phyloP scores from a whole-genome alignment of 2,797 vertebrate species.

The Sebastes variabilis region DNA sequence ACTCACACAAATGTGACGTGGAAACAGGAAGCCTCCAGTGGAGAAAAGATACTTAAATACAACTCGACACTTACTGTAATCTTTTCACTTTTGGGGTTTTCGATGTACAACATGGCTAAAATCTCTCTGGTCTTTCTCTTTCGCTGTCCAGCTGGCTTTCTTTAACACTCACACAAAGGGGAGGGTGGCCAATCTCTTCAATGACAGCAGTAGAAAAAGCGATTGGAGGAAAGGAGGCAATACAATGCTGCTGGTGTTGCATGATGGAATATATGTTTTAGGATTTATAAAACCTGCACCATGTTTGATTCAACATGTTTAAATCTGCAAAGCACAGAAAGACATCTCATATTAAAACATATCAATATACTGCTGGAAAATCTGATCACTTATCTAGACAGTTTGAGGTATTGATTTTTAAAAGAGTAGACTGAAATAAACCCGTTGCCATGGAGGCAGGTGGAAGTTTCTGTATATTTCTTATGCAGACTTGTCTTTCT shows the following conservation, averaged over 20 bases:
- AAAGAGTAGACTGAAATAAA: slow-evolving; percentile 31
- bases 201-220: slow-evolving; percentile 43
- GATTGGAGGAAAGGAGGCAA: slow-evolving; percentile 13
- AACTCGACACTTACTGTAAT: not conserved
- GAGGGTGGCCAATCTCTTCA: slow-evolving; percentile 47
- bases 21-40: not conserved
- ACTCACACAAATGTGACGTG: not conserved
- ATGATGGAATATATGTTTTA: slow-evolving; percentile 2
- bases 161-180: slow-evolving; percentile 53
- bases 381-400: not conserved
- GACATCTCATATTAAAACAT: not conserved
- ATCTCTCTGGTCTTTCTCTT: slow-evolving; percentile 25
- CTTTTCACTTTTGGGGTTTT: not conserved
- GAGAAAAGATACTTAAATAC: not conserved
- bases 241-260: not conserved
- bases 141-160: slow-evolving; percentile 71
- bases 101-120: slow-evolving; percentile 1
- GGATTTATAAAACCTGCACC: not conserved
- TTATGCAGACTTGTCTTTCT: not conserved
- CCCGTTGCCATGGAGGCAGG: slow-evolving; percentile 60
- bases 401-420: slow-evolving; percentile 37
- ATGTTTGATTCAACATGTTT: not conserved
- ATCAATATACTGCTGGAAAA: not conserved
- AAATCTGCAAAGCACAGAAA: slow-evolving; percentile 1
- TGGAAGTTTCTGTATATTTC: slow-evolving; percentile 8